A percentile compares a stretch with the other conserved stretches of the same genome.
Evolutionary conservation across 2,888 invertebrate genomes (phyloP).

Genomic region (Cotesia congregata): DNA sequence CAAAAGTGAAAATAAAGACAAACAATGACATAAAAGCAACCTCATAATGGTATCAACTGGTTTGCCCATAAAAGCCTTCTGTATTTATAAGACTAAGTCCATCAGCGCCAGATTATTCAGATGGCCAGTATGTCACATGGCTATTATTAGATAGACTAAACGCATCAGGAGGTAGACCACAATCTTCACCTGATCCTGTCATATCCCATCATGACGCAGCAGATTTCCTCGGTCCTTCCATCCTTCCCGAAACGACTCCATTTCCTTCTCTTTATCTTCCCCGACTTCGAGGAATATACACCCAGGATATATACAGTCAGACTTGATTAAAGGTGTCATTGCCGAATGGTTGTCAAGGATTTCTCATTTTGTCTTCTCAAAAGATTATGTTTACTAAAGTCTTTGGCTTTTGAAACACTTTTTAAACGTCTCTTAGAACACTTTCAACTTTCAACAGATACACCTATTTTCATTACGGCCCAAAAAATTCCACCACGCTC

Average conservation of each 20-base stretch:
- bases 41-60: neutral
- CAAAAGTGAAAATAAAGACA: neutral
- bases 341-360: neutral
- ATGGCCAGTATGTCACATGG: neutral
- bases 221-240: neutral
- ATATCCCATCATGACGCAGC: neutral
- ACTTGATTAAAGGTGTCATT: neutral
- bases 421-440: neutral
- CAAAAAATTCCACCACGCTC: neutral
- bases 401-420: neutral
- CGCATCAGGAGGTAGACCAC: neutral
- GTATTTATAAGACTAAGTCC: neutral
- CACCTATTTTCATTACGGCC: neutral
- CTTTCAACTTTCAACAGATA: neutral
- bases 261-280: neutral
- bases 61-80: neutral
- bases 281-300: neutral
- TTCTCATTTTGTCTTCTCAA: neutral
- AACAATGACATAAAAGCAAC: neutral
- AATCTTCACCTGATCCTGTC: neutral
- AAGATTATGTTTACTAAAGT: neutral
- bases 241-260: neutral
- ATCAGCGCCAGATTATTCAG: conserved; percentile 1
- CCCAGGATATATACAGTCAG: neutral
- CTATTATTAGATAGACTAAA: neutral